These are phyloP conservation scores for Limnephilus rhombicus DNA, from an alignment of 2,888 invertebrate species.

Conservation along the genomic window DNA sequence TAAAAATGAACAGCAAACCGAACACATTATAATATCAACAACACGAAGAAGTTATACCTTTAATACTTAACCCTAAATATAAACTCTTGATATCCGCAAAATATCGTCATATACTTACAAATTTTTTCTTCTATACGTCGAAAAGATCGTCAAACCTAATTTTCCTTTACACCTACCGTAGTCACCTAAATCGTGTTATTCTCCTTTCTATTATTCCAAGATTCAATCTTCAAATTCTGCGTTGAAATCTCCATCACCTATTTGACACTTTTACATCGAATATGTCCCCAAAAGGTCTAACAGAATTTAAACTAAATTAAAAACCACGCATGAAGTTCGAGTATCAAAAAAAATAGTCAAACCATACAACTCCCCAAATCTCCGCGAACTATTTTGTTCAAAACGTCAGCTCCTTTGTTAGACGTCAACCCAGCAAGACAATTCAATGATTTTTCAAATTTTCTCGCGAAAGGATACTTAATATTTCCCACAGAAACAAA, in stretches of 20 bases:
- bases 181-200: background rate
- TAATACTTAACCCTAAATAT: constrained; percentile 44
- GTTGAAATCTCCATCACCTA: background rate
- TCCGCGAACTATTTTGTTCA: background rate
- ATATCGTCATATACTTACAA: background rate
- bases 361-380: background rate
- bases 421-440: background rate
- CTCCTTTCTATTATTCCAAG: background rate
- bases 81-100: background rate
- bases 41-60: constrained; percentile 60
- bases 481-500: background rate
- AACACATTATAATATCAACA: constrained; percentile 46
- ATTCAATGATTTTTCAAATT: background rate
- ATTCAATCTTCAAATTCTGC: background rate
- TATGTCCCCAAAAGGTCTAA: background rate
- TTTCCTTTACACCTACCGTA: no score
- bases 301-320: constrained; percentile 4
- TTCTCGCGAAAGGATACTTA: background rate
- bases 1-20: constrained; percentile 51
- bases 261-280: constrained; percentile 9
- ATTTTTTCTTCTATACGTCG: background rate
- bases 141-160: background rate
- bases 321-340: background rate
- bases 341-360: background rate
- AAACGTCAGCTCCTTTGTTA: background rate